phyloP scores from a whole-genome alignment of 1,140 invertebrate species.

The Theocolax elegans region DNA sequence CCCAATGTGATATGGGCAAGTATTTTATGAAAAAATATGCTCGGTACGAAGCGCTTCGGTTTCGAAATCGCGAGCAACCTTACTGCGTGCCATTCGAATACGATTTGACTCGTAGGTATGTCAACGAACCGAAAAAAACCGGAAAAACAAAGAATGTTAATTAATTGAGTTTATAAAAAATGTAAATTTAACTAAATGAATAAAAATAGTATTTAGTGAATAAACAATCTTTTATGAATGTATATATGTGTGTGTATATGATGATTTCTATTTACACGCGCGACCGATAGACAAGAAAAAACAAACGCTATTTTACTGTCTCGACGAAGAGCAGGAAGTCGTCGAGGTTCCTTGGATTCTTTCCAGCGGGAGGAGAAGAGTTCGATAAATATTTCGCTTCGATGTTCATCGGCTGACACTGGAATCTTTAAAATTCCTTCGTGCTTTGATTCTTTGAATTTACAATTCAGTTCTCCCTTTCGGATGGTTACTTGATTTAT shows the following conservation, averaged over 20 bases:
- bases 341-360: neutral
- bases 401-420: neutral
- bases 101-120: constrained; percentile 26
- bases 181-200: too few relatives aligned
- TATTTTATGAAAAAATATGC: constrained; percentile 46
- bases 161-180: too few relatives aligned
- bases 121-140: neutral
- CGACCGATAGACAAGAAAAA: constrained; percentile 4
- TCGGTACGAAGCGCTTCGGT: neutral
- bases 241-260: too few relatives aligned
- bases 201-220: too few relatives aligned
- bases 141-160: neutral
- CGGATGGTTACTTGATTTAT: neutral
- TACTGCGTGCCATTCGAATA: constrained; percentile 34
- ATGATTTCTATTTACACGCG: constrained; percentile 2
- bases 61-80: neutral
- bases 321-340: constrained; percentile 20
- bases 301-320: neutral
- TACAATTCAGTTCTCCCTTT: neutral
- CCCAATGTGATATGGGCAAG: constrained; percentile 69
- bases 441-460: neutral
- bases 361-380: constrained; percentile 1
- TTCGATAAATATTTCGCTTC: constrained; percentile 17
- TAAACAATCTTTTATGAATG: too few relatives aligned
- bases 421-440: neutral